These are phyloP conservation scores for Cercopithecus mona DNA, from an alignment of 2,113 vertebrate genomes.

Conservation along the genomic window DNA sequence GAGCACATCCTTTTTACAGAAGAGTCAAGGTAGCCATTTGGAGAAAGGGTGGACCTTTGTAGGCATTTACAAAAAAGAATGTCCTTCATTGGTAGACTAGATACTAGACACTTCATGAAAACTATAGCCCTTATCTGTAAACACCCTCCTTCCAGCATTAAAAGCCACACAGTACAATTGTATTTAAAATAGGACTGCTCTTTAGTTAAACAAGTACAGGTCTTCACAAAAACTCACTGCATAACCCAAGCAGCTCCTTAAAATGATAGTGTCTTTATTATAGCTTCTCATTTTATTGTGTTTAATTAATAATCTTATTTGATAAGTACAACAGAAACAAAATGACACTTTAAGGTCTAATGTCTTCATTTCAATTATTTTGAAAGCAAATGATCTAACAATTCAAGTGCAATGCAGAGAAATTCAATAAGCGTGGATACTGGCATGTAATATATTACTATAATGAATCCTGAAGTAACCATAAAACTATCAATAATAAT, in stretches of 20 bases:
- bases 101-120: not conserved
- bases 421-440: not conserved
- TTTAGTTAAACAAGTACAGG: not conserved
- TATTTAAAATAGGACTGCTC: not conserved
- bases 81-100: not conserved
- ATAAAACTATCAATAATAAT: conserved; percentile 27
- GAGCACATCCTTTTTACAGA: not conserved
- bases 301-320: conserved; percentile 49
- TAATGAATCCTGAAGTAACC: conserved; percentile 42
- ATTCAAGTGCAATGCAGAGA: conserved; percentile 32
- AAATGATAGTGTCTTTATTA: not conserved
- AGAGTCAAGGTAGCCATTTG: not conserved
- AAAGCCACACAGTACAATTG: not conserved
- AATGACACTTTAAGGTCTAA: conserved; percentile 19
- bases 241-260: not conserved
- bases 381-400: conserved; percentile 38
- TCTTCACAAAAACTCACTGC: not conserved
- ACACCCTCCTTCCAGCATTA: not conserved
- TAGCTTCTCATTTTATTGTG: not conserved
- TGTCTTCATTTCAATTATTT: conserved; percentile 25
- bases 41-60: not conserved
- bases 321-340: conserved; percentile 5
- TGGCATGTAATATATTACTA: conserved; percentile 2
- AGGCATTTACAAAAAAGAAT: not conserved
- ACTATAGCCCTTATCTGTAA: not conserved